Percentiles rank a stretch among this genome's conserved stretches.
These are phyloP conservation scores for Pomacea maculata DNA, from an alignment of 1,140 invertebrate genomes.

Conservation along the genomic window DNA sequence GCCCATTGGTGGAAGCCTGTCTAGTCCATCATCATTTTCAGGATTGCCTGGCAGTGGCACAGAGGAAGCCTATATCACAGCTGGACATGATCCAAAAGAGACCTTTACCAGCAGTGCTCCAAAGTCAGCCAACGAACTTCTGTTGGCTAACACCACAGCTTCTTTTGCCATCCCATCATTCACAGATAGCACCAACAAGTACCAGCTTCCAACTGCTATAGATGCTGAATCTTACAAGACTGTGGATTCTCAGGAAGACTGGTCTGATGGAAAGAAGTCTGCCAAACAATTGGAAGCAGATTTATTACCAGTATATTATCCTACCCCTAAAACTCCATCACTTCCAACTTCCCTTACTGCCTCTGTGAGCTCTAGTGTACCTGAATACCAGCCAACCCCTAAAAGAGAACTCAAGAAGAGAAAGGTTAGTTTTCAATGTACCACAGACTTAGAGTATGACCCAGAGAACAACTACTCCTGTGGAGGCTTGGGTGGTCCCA, in stretches of 20 bases:
- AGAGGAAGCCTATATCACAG: background rate
- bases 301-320: background rate
- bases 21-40: background rate
- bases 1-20: background rate
- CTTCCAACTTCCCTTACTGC: conserved; percentile 20
- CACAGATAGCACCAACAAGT: conserved; percentile 16
- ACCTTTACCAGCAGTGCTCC: background rate
- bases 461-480: conserved; percentile 52
- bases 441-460: conserved; percentile 51
- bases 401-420: conserved; percentile 71
- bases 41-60: background rate
- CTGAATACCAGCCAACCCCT: conserved; percentile 73
- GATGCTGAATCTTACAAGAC: background rate
- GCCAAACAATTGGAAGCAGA: background rate
- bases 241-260: background rate
- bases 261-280: background rate
- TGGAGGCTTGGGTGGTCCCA: background rate
- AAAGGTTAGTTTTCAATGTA: conserved; percentile 6
- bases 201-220: conserved; percentile 7
- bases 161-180: conserved; percentile 18
- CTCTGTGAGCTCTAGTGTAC: conserved; percentile 52
- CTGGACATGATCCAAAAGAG: background rate
- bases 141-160: background rate
- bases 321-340: conserved; percentile 26
- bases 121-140: background rate